phyloP scores from a whole-genome alignment of 2,113 vertebrate species.

The Grallaria varia region DNA sequence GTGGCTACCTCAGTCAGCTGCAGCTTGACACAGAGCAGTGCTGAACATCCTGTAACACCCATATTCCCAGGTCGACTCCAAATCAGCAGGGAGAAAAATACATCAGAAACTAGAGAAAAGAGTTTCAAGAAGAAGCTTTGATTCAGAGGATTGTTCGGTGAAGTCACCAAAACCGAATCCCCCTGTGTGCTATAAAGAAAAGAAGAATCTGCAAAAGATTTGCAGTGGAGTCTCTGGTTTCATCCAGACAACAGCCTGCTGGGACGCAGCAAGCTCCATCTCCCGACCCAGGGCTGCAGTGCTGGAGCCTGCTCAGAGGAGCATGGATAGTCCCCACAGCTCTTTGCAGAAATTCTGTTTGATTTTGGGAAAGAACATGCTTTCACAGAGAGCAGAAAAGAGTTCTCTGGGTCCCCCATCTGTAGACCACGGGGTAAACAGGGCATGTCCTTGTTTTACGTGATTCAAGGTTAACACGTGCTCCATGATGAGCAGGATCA shows the following conservation, averaged over 20 bases:
- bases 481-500: neutral
- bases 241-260: neutral
- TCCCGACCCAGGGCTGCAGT: neutral
- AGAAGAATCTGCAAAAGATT: constrained; percentile 25
- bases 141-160: neutral
- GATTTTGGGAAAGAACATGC: neutral
- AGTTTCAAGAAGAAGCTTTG: neutral
- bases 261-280: neutral
- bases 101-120: neutral
- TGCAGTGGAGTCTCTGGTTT: constrained; percentile 14
- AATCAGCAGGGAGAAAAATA: neutral
- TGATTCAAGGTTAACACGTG: neutral
- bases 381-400: neutral
- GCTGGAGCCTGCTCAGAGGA: neutral
- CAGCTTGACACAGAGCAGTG: neutral
- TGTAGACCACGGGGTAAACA: neutral
- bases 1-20: constrained; percentile 46
- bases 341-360: neutral
- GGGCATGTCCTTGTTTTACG: neutral
- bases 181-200: neutral
- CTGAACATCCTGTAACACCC: neutral
- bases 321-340: neutral
- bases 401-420: neutral
- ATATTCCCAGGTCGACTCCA: neutral
- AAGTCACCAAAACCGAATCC: neutral